Evolutionary conservation across 1,140 invertebrate genomes (phyloP).

Genomic region (Megathymus violae): DNA sequence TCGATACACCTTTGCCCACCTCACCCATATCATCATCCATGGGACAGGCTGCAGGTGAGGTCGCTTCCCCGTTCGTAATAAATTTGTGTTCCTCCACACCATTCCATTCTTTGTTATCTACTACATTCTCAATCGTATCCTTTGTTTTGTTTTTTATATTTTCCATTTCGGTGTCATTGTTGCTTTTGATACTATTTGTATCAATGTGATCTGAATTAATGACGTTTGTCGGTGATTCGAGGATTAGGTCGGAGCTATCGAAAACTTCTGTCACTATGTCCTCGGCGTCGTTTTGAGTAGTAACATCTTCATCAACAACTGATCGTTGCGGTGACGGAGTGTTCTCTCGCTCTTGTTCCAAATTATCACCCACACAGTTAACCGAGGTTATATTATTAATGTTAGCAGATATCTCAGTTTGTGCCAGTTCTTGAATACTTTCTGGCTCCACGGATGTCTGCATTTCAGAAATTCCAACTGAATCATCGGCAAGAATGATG

Average conservation of each 20-base stretch:
- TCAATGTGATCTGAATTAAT: slow-evolving; percentile 19
- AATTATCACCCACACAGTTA: slow-evolving; percentile 17
- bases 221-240: slow-evolving; percentile 27
- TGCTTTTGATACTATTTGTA: slow-evolving; percentile 17
- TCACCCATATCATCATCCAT: slow-evolving; percentile 24
- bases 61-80: slow-evolving; percentile 34
- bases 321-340: slow-evolving; percentile 18
- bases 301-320: slow-evolving; percentile 17
- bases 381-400: not conserved
- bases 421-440: slow-evolving; percentile 2
- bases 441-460: not conserved
- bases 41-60: slow-evolving; percentile 5
- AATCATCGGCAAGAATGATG: not conserved
- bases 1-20: slow-evolving; percentile 19
- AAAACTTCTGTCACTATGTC: slow-evolving; percentile 16
- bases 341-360: slow-evolving; percentile 18
- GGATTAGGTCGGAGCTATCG: slow-evolving; percentile 19
- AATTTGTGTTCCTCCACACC: slow-evolving; percentile 26
- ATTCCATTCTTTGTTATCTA: slow-evolving; percentile 20
- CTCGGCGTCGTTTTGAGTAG: slow-evolving; percentile 23
- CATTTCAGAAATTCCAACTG: slow-evolving; percentile 6
- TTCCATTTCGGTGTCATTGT: slow-evolving; percentile 36
- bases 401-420: slow-evolving; percentile 7
- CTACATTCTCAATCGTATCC: slow-evolving; percentile 16
- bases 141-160: slow-evolving; percentile 42